Conservation (phyloP, 2,113 vertebrate species). For the Vireo altiloquus region DNA sequence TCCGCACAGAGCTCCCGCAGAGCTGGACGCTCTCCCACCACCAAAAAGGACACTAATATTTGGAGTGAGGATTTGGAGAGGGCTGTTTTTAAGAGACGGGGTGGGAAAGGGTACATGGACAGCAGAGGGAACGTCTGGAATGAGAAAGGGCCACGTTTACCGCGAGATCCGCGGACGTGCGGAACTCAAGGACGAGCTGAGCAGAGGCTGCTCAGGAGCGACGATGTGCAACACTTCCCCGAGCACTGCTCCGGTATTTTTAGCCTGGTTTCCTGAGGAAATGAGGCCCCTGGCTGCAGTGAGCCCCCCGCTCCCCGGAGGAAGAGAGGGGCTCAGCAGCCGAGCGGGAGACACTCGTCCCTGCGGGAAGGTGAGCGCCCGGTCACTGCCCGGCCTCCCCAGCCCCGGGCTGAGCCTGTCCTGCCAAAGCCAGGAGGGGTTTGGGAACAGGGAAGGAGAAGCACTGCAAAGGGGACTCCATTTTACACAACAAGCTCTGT, state of each 20-base stretch:
- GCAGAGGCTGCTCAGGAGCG: not conserved
- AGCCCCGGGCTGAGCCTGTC: accelerated
- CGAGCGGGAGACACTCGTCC: accelerated
- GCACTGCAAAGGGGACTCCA: not conserved
- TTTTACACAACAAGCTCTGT: not conserved
- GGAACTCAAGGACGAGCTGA: not conserved
- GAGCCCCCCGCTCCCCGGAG: not conserved
- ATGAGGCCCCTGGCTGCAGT: not conserved
- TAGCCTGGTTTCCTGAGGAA: constrained; percentile 25
- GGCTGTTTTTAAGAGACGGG: not conserved
- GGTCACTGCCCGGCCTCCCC: not conserved
- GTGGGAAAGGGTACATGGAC: accelerated
- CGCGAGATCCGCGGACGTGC: accelerated
- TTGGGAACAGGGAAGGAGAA: not conserved
- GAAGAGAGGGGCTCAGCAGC: not conserved
- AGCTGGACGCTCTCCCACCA: not conserved
- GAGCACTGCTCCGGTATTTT: not conserved
- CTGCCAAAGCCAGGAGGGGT: not conserved
- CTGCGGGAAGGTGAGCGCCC: not conserved
- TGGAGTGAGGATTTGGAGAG: not conserved
- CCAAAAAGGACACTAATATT: not conserved
- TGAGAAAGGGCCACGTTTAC: accelerated
- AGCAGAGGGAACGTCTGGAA: accelerated
- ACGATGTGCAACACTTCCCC: not conserved
- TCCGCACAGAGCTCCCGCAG: accelerated